A percentile compares a stretch with the other conserved stretches of the same genome.
Conservation (phyloP, 2,888 invertebrate species). For the Chironomus tentans region DNA sequence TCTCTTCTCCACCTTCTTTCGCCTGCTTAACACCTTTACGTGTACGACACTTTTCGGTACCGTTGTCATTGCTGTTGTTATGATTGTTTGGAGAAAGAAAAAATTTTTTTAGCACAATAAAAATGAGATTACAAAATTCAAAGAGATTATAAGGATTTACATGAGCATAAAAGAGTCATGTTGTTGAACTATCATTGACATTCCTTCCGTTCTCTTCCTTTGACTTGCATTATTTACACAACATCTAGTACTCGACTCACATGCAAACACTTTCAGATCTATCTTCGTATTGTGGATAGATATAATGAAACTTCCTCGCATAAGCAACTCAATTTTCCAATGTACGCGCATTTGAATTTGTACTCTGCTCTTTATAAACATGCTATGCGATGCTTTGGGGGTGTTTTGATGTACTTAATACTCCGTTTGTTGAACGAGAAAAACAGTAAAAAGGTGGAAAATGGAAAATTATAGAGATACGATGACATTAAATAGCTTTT, state of each 20-base stretch:
- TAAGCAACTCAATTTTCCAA: neutral
- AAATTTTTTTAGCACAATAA: no score
- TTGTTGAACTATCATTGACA: no score
- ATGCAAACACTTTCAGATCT: neutral
- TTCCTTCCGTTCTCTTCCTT: no score
- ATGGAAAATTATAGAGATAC: neutral
- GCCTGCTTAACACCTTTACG: no score
- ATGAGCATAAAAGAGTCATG: no score
- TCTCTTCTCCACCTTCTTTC: no score
- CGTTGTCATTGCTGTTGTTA: no score
- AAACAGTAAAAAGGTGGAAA: constrained; percentile 12
- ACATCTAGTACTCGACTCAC: neutral
- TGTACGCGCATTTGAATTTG: neutral
- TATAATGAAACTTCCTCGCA: neutral
- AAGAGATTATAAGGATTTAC: no score
- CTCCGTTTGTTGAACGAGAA: neutral
- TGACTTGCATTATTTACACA: no score
- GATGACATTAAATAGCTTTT: neutral
- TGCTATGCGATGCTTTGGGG: neutral
- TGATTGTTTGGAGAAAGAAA: no score
- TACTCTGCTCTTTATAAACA: neutral
- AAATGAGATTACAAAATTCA: no score
- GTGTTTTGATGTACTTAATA: neutral
- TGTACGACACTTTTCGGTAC: no score
- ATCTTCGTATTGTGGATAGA: neutral